Evolutionary conservation across 2,888 invertebrate genomes (phyloP).

Genomic region (Sarcophaga variegata): DNA sequence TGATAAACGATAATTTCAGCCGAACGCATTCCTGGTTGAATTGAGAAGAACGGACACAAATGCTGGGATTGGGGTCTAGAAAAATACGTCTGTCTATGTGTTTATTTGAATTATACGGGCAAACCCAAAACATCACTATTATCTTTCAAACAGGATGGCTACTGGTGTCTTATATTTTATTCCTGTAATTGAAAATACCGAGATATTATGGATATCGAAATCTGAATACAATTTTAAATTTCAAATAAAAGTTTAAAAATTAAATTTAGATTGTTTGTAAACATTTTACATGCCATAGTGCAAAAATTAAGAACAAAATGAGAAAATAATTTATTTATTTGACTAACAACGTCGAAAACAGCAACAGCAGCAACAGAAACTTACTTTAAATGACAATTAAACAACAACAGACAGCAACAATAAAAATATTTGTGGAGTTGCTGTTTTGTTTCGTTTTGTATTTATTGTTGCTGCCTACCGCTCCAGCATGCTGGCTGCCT

Average conservation of each 20-base stretch:
- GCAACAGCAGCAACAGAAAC: slow-evolving; percentile 27
- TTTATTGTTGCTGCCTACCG: background rate
- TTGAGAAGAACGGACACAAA: too few species aligned
- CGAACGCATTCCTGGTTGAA: too few species aligned
- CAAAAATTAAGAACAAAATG: slow-evolving; percentile 56
- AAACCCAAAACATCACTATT: too few species aligned
- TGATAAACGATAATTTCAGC: too few species aligned
- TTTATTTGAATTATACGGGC: too few species aligned
- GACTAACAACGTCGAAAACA: slow-evolving; percentile 35
- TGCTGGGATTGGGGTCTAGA: too few species aligned
- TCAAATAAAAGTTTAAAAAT: background rate
- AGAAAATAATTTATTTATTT: slow-evolving; percentile 56
- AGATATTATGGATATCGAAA: background rate
- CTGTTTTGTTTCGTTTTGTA: too few species aligned
- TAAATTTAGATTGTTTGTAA: background rate
- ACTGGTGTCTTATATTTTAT: too few species aligned
- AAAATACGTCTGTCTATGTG: too few species aligned
- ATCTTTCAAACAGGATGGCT: too few species aligned
- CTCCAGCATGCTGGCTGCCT: too few species aligned
- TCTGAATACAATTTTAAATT: background rate
- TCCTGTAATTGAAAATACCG: too few species aligned
- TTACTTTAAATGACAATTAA: slow-evolving; percentile 57
- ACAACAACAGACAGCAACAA: slow-evolving; percentile 24
- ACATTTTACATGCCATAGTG: slow-evolving; percentile 31
- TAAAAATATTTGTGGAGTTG: background rate